Evolutionary conservation across 2,888 invertebrate genomes (phyloP).

Genomic region (Salticus scenicus): DNA sequence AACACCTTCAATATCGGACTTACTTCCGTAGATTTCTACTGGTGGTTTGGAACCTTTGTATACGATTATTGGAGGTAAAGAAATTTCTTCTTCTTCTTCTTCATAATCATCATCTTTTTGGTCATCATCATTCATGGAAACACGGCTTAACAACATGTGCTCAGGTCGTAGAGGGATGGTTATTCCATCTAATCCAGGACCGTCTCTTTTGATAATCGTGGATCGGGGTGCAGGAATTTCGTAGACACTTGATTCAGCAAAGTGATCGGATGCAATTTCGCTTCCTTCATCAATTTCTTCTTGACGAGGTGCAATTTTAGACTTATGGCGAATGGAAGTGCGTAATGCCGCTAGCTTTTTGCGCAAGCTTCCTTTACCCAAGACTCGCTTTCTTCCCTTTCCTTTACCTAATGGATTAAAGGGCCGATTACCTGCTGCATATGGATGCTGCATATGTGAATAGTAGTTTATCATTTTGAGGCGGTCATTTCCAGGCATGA

Average conservation of each 20-base stretch:
- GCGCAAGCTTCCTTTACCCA: constrained; percentile 21
- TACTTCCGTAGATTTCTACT: constrained; percentile 47
- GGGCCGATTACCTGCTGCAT: neutral
- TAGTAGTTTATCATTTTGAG: neutral
- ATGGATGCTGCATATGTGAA: neutral
- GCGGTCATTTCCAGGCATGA: neutral
- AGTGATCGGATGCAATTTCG: neutral
- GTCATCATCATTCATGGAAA: neutral
- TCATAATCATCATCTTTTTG: neutral
- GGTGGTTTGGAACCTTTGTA: constrained; percentile 43
- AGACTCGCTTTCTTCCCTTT: neutral
- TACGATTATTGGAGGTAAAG: constrained; percentile 44
- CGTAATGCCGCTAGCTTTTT: constrained; percentile 15
- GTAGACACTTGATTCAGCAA: neutral
- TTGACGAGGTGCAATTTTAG: constrained; percentile 14
- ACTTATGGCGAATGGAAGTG: neutral
- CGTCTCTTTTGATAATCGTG: neutral
- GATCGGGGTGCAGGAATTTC: neutral
- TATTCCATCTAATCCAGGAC: constrained; percentile 20
- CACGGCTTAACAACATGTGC: constrained; percentile 10
- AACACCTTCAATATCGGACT: constrained; percentile 33
- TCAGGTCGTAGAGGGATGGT: neutral
- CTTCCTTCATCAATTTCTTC: neutral
- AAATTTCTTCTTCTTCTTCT: neutral
- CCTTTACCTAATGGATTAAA: neutral